Base-by-base conservation (phyloP, 2,113 vertebrate genomes). In the Oxyruncus cristatus region DNA sequence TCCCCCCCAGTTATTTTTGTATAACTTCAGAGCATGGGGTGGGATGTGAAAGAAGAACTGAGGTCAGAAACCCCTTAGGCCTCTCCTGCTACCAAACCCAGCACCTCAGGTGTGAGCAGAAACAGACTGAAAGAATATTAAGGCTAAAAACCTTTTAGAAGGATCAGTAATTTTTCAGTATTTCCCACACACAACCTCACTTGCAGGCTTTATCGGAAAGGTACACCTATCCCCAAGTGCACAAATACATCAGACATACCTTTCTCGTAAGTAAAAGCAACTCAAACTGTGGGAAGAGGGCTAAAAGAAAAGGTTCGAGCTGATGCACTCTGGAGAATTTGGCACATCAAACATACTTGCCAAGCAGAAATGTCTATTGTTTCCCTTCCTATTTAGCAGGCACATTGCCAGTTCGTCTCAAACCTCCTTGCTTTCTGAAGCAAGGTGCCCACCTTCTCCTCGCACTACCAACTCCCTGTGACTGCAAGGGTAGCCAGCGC, bases 91-190 rank as follows among this genome's bases (percentile, higher is more conserved):
- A 52, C 35, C 47, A 78, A 95, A 92, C 39, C 0, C 30, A 71
- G 8, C 26, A 53, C 9, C 41, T 81, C 65, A 78, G 74, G 77
- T 86, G 37, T 53, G 73, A 75, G 67, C 11, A 73, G 75, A 83
- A 80, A 33, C 44, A 85, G 65, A 81, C 0, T n/a, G 26, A 61
- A 89, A 76, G 66, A 59, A 44, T 85, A 89, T 96, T 82, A 92
- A 75, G 61, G 39, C 62, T 94, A 68, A 94, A 96, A 96, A 65
- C 62, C 78, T 91, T 94, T 97, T 79, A 92, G n/a, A 92, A 76
- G 39, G 52, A 72, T 79, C 83, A 88, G 66, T 49, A 89, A 55
- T 88, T 68, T 94, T 87, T 85, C 68, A 78, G 9, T 35, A 78
- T 91, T 95, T 95, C 89, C 93, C 83, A 84, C 20, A 86, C 23